These are phyloP conservation scores for Limnephilus lunatus DNA, from an alignment of 2,888 invertebrate species.

Conservation along the genomic window DNA sequence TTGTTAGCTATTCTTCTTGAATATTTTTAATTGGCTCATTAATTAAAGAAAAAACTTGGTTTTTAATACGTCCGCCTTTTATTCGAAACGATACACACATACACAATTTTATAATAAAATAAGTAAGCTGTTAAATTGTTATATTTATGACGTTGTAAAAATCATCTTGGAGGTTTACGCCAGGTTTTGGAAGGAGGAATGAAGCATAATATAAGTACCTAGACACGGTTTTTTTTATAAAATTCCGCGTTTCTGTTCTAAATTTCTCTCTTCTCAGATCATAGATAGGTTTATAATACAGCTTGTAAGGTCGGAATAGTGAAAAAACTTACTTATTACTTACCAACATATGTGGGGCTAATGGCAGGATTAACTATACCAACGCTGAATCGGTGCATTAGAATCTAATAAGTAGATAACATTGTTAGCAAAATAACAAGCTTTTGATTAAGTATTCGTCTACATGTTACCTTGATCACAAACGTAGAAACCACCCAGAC, in stretches of 20 bases:
- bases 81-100: neutral
- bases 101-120: neutral
- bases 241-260: neutral
- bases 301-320: no score
- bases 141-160: neutral
- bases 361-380: no score
- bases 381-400: no score
- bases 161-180: neutral
- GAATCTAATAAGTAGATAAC: no score
- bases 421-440: no score
- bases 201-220: neutral
- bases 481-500: no score
- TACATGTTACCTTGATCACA: no score
- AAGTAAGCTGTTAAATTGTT: neutral
- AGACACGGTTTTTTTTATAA: neutral
- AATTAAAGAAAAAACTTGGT: neutral
- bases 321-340: no score
- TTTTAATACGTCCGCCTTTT: neutral
- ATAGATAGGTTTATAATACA: no score
- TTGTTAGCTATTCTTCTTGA: slow-evolving; percentile 2
- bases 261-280: neutral
- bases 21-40: slow-evolving; percentile 32
- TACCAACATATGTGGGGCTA: no score
- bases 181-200: neutral
- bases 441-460: no score